These are phyloP conservation scores for Smithornis capensis DNA, from an alignment of 2,113 vertebrate genomes.

Conservation along the genomic window DNA sequence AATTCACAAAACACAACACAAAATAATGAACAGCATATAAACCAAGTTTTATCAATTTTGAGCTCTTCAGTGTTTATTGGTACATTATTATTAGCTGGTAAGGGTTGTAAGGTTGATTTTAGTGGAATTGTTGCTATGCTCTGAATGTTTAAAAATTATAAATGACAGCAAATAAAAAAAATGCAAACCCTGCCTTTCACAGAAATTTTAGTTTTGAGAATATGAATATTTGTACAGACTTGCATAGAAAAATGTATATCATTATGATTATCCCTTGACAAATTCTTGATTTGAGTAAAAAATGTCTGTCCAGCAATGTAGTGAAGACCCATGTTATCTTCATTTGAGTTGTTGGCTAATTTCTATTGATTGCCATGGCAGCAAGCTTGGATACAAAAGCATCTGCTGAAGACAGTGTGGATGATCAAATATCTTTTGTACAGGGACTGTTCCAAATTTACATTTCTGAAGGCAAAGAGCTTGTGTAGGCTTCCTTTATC, in stretches of 20 bases:
- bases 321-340: background rate
- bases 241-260: background rate
- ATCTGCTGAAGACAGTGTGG: background rate
- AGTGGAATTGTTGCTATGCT: background rate
- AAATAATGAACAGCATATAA: background rate
- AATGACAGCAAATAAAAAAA: background rate
- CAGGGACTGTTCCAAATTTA: background rate
- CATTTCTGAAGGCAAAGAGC: constrained; percentile 5
- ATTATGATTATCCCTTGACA: background rate
- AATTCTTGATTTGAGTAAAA: constrained; percentile 36
- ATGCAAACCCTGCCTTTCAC: background rate
- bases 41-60: background rate
- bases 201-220: background rate
- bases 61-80: background rate
- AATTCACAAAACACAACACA: background rate
- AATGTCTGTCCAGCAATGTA: background rate
- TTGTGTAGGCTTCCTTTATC: background rate
- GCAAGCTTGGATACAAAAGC: background rate
- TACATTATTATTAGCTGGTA: background rate
- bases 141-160: background rate
- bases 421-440: background rate
- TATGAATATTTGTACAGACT: background rate
- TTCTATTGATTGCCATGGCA: constrained; percentile 12
- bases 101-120: background rate
- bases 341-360: background rate